Evolutionary conservation across 2,888 invertebrate species (phyloP), one percentile per base, ranked within the genome.

Genomic region (Luperina testacea): DNA sequence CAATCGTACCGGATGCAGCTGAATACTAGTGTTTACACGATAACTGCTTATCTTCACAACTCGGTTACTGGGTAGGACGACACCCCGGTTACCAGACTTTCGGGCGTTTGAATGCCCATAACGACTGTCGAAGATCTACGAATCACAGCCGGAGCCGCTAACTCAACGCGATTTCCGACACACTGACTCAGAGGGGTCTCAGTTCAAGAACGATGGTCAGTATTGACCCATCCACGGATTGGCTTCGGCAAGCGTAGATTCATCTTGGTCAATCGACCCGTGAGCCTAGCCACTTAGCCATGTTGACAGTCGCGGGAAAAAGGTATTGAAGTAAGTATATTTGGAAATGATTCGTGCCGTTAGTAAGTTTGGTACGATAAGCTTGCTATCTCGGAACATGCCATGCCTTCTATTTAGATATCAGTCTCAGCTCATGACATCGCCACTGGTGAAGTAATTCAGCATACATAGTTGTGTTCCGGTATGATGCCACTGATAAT

Each of bases 271-370:
- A n/a, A 45, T 20, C 17, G 20, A 6, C 9, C 1, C 9, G 11
- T 17, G n/a, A 2, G 17, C 15, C 6, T 61, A 48, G 45, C 45
- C n/a, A 61, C 15, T 27, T 61, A 27, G 27, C 8, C 27, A 48
- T 20, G 1, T 20, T 3, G 13, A 20, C 48, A 67, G 20, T 9
- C 5, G 20, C 7, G 27, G 2, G 0, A 0, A 9, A 53, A 27
- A 32, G 24, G 9, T 77, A 51, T n/a, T n/a, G 32, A 27, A 7
- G n/a, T n/a, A 24, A 24, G 9, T 13, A 5, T 51, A 69, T 79
- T 79, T 53, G 27, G 70, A 51, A 73, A 83, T 32, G 7, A 64
- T 73, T 67, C 82, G 83, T 83, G 86, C 51, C 59, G 77, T 82
- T 85, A 74, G 8, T 7, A n/a, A 7, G 11, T 4, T 11, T 15